Evolutionary conservation across 2,797 vertebrate genomes (phyloP).

Genomic region (Thunnus albacares): DNA sequence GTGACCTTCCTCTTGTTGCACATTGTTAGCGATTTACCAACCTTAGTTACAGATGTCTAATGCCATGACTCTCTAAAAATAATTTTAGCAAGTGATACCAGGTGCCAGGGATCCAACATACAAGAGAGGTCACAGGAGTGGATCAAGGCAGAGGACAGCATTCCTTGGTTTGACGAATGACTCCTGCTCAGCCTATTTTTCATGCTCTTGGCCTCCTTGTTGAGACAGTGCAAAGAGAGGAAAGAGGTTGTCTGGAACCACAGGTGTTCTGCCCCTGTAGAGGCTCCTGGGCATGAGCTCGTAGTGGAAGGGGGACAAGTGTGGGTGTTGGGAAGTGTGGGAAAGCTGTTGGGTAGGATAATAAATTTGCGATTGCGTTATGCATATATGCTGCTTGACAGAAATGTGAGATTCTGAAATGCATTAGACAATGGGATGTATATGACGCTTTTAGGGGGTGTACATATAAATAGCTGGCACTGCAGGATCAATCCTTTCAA

Average conservation of each 20-base stretch:
- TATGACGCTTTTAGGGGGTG: background rate
- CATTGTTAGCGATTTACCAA: slow-evolving; percentile 17
- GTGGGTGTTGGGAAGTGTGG: slow-evolving; percentile 26
- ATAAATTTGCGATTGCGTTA: slow-evolving; percentile 25
- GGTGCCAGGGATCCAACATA: slow-evolving; percentile 51
- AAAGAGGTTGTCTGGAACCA: slow-evolving; percentile 51
- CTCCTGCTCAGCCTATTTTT: slow-evolving; percentile 71
- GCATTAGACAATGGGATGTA: background rate
- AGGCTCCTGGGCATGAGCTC: slow-evolving; percentile 42
- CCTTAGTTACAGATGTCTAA: slow-evolving; percentile 21
- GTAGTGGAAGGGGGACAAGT: slow-evolving; percentile 19
- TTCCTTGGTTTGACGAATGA: slow-evolving; percentile 79
- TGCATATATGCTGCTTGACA: slow-evolving; percentile 3
- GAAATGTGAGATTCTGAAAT: slow-evolving; percentile 20
- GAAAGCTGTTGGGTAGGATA: slow-evolving; percentile 45
- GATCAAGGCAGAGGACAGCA: slow-evolving; percentile 64
- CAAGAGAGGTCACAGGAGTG: slow-evolving; percentile 56
- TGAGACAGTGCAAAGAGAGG: slow-evolving; percentile 47
- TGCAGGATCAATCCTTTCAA: background rate
- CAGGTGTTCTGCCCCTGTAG: slow-evolving; percentile 69
- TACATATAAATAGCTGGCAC: background rate
- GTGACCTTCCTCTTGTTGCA: slow-evolving; percentile 34
- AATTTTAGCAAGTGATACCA: slow-evolving; percentile 52
- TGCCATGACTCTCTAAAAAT: slow-evolving; percentile 57
- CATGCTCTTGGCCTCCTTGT: slow-evolving; percentile 64